phyloP scores from a whole-genome alignment of 2,113 vertebrate genomes.

The Myiopsitta monachus region DNA sequence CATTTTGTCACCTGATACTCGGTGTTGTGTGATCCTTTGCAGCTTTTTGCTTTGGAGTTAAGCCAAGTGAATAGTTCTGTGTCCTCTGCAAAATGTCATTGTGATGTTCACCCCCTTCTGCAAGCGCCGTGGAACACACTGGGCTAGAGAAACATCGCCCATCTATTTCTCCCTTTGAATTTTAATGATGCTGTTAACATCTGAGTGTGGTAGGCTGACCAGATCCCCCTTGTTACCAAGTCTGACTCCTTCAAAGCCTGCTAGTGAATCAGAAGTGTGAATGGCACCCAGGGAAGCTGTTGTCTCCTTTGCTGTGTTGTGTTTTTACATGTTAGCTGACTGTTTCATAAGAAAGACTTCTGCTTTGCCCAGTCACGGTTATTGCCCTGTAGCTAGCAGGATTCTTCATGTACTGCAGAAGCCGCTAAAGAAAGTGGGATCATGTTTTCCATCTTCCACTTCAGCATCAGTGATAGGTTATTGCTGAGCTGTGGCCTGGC shows the following conservation, averaged over 20 bases:
- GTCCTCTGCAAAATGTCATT: neutral
- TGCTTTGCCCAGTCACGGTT: neutral
- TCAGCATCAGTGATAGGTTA: rapidly evolving
- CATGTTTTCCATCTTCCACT: neutral
- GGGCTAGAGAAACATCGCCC: neutral
- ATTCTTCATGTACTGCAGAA: neutral
- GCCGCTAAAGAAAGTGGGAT: neutral
- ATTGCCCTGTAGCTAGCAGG: neutral
- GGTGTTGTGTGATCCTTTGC: neutral
- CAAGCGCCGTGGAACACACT: rapidly evolving
- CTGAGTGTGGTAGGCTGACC: rapidly evolving
- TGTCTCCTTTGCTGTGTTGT: neutral
- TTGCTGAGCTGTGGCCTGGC: neutral
- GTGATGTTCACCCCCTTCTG: neutral
- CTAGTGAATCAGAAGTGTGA: no score
- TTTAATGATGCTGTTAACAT: neutral
- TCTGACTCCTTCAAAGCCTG: neutral
- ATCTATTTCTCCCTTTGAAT: neutral
- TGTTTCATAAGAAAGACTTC: neutral
- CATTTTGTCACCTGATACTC: neutral
- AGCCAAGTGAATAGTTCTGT: neutral
- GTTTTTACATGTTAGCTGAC: neutral
- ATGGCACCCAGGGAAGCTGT: neutral
- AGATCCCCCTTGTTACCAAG: neutral
- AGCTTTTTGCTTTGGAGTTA: neutral